Evolutionary conservation across 2,888 invertebrate genomes (phyloP).

Genomic region (Drosophila borealis): DNA sequence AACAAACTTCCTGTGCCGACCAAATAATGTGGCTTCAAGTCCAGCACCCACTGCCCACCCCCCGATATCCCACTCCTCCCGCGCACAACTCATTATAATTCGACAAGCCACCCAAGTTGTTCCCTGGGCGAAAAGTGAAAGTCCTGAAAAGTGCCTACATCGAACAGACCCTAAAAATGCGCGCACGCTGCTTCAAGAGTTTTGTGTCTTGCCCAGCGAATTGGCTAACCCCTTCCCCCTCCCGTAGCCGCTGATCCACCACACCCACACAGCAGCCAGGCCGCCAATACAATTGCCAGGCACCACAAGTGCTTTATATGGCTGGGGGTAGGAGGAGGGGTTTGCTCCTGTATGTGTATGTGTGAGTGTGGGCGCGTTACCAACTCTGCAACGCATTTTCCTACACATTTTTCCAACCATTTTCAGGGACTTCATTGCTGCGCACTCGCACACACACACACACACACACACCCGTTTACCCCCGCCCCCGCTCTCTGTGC

Average conservation of each 20-base stretch:
- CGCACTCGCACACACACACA: constrained; percentile 50
- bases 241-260: background rate
- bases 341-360: background rate
- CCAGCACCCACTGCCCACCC: background rate
- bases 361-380: constrained; percentile 11
- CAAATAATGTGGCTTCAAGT: constrained; percentile 47
- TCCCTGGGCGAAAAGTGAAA: constrained; percentile 64
- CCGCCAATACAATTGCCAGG: constrained; percentile 39
- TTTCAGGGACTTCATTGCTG: constrained; percentile 51
- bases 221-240: constrained; percentile 11
- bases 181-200: constrained; percentile 47
- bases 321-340: background rate
- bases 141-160: constrained; percentile 57
- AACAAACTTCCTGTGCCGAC: constrained; percentile 59
- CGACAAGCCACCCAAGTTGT: constrained; percentile 42
- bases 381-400: constrained; percentile 54
- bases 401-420: constrained; percentile 51
- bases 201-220: constrained; percentile 28
- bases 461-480: constrained; percentile 32
- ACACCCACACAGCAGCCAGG: background rate
- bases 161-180: constrained; percentile 52
- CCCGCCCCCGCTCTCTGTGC: constrained; percentile 14
- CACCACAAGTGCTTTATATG: constrained; percentile 66
- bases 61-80: background rate
- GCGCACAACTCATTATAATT: constrained; percentile 64